Percentiles rank a stretch among this genome's conserved stretches.
These are phyloP conservation scores for Ormia ochracea DNA, from an alignment of 2,888 invertebrate species.

Conservation along the genomic window DNA sequence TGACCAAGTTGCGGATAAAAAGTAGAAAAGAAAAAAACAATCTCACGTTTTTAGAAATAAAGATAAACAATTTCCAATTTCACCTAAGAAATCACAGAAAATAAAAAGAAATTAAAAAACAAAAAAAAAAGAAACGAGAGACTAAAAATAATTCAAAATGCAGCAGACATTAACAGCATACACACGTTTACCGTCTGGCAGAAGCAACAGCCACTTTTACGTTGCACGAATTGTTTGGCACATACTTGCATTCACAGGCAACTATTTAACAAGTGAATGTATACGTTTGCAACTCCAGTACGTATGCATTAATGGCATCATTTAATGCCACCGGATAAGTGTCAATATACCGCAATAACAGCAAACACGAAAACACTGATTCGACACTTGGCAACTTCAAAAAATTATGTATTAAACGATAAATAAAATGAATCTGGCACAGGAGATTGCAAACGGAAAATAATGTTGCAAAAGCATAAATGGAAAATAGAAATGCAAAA, in stretches of 20 bases:
- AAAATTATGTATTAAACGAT: slow-evolving; percentile 14
- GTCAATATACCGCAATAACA: slow-evolving; percentile 61
- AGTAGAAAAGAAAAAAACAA: background rate
- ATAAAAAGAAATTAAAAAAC: background rate
- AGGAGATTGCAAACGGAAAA: slow-evolving; percentile 24
- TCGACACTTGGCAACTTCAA: slow-evolving; percentile 44
- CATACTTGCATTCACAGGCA: background rate
- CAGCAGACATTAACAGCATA: background rate
- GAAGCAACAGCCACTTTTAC: slow-evolving; percentile 11
- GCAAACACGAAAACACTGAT: slow-evolving; percentile 50
- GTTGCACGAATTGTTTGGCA: background rate
- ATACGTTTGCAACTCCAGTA: slow-evolving; percentile 11
- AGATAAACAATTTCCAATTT: slow-evolving; percentile 29
- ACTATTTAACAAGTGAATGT: background rate
- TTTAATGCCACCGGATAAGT: slow-evolving; percentile 63
- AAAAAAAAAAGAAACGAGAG: background rate
- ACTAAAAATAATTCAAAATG: slow-evolving; percentile 36
- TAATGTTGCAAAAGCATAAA: too few relatives aligned
- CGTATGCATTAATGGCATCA: slow-evolving; percentile 61
- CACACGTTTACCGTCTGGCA: background rate
- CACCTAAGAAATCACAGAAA: slow-evolving; percentile 16
- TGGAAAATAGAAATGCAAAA: too few relatives aligned
- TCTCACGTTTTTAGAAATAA: slow-evolving; percentile 50
- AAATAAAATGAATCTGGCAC: background rate
- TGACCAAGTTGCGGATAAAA: slow-evolving; percentile 17